These are phyloP conservation scores for Leptonema lineaticorne DNA, from an alignment of 1,140 invertebrate species.

Conservation along the genomic window DNA sequence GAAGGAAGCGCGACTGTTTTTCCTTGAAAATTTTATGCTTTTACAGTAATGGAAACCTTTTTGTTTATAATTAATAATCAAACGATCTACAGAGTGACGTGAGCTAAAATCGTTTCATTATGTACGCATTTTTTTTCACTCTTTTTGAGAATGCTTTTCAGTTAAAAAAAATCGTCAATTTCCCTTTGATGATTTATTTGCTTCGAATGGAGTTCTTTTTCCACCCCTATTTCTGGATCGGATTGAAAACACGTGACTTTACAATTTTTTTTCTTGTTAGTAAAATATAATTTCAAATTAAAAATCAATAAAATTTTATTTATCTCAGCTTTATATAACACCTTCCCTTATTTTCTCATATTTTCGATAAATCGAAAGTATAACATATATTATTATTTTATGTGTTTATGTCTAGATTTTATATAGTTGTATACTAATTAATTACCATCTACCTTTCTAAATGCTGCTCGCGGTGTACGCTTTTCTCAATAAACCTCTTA, in stretches of 20 bases:
- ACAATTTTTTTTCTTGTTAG: neutral
- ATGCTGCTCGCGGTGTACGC: neutral
- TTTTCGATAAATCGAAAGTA: too few species aligned
- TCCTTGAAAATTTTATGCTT: conserved; percentile 22
- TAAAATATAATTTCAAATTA: too few species aligned
- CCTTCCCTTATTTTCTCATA: too few species aligned
- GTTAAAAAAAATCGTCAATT: neutral
- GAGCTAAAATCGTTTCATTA: neutral
- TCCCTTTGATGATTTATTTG: conserved; percentile 18
- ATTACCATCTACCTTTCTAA: conserved; percentile 3
- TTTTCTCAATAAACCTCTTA: conserved; percentile 19
- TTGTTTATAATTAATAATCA: conserved; percentile 29
- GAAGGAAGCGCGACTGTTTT: conserved; percentile 16
- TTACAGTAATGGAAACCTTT: conserved; percentile 24
- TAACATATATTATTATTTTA: too few species aligned
- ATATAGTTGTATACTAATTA: too few species aligned
- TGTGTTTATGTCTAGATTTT: too few species aligned
- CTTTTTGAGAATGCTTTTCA: too few species aligned
- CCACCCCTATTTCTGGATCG: neutral
- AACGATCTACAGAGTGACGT: neutral
- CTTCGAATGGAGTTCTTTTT: neutral
- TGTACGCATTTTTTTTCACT: neutral
- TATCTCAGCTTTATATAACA: too few species aligned
- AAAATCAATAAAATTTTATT: too few species aligned
- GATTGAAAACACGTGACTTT: neutral